Conservation (phyloP, 2,888 invertebrate genomes). For the Pseudolycoriella hygida region DNA sequence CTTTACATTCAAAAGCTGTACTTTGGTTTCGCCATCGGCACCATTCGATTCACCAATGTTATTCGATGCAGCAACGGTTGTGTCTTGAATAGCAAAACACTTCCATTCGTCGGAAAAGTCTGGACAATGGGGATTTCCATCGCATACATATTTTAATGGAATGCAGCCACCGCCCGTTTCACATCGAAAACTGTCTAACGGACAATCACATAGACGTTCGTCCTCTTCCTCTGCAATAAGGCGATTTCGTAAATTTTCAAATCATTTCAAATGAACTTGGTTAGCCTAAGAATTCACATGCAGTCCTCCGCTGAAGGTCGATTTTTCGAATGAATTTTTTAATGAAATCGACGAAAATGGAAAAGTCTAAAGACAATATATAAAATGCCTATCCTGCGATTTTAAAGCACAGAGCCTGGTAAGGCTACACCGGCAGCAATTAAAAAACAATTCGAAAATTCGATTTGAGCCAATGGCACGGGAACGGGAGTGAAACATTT, state of each 20-base stretch:
- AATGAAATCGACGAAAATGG: too few species aligned
- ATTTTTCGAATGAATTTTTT: too few species aligned
- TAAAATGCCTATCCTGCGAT: too few species aligned
- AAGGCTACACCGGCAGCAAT: too few species aligned
- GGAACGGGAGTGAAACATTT: too few species aligned
- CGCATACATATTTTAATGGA: conserved; percentile 31
- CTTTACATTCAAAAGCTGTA: conserved; percentile 9
- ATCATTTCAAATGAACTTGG: not conserved
- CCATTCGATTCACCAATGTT: not conserved
- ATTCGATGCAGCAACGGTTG: conserved; percentile 5
- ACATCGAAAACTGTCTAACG: conserved; percentile 36
- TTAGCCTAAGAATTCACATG: not conserved
- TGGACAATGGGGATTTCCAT: conserved; percentile 39
- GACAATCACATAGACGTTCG: conserved; percentile 37
- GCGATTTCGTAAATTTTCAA: too few species aligned
- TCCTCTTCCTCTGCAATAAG: conserved; percentile 32
- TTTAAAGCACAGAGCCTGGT: too few species aligned
- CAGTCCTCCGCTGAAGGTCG: not conserved
- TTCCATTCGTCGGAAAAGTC: conserved; percentile 45
- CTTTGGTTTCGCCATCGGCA: conserved; percentile 6
- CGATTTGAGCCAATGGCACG: too few species aligned
- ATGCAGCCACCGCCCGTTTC: conserved; percentile 41
- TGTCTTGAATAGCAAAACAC: conserved; percentile 23
- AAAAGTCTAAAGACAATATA: too few species aligned
- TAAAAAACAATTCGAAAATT: too few species aligned